These are phyloP conservation scores for Peromyscus maniculatus DNA, from an alignment of 2,113 vertebrate genomes.

Conservation along the genomic window DNA sequence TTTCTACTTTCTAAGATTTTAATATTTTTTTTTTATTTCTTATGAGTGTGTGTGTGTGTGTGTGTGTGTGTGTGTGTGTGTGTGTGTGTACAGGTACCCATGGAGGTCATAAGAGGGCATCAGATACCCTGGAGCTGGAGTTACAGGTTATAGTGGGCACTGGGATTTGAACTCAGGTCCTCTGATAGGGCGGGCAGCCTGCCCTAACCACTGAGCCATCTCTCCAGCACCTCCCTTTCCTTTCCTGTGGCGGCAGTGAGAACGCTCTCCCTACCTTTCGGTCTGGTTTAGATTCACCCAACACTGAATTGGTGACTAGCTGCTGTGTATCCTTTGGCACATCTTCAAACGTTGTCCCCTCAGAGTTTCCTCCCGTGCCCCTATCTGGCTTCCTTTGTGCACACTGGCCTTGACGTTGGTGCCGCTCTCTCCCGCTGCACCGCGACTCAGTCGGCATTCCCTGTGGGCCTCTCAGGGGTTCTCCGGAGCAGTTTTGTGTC, in stretches of 20 bases:
- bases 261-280: background rate
- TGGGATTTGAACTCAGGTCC: background rate
- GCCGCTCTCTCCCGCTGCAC: background rate
- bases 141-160: background rate
- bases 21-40: background rate
- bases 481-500: background rate
- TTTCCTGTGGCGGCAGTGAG: background rate
- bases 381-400: background rate
- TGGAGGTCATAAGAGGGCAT: background rate
- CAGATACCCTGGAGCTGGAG: background rate
- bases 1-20: background rate
- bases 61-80: background rate
- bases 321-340: background rate
- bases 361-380: background rate
- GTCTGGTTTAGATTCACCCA: background rate
- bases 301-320: background rate
- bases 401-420: background rate
- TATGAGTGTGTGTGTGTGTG: background rate
- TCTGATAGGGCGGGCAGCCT: background rate
- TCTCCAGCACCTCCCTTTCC: background rate
- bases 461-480: background rate
- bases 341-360: background rate
- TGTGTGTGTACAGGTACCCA: background rate
- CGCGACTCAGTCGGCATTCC: slow-evolving; percentile 16
- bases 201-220: background rate